These are phyloP conservation scores for Eupithecia inturbata DNA, from an alignment of 2,888 invertebrate genomes.

Conservation along the genomic window DNA sequence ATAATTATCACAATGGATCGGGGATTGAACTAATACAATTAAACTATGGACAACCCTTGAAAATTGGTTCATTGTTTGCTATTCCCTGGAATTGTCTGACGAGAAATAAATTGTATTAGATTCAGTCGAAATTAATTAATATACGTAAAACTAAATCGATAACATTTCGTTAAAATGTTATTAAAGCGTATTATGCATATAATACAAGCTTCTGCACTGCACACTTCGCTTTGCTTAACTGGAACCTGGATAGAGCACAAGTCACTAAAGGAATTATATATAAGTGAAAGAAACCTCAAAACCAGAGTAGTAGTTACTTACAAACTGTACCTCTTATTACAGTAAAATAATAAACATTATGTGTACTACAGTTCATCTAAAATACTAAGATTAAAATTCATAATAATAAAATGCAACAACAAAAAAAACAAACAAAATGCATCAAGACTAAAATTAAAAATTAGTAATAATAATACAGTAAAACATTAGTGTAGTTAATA, in stretches of 20 bases:
- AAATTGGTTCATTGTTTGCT: constrained; percentile 8
- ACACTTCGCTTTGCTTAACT: not conserved
- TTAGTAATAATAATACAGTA: too few relatives aligned
- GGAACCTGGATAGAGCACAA: not conserved
- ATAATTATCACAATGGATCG: constrained; percentile 19
- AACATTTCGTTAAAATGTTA: not conserved
- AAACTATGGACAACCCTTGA: constrained; percentile 15
- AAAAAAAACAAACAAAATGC: too few relatives aligned
- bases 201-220: not conserved
- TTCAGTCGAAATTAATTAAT: constrained; percentile 1
- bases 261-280: not conserved
- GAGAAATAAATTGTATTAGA: not conserved
- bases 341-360: too few relatives aligned
- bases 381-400: too few relatives aligned
- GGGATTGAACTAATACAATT: constrained; percentile 18
- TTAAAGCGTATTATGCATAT: not conserved
- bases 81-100: not conserved
- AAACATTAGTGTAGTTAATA: too few relatives aligned
- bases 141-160: not conserved
- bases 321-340: not conserved
- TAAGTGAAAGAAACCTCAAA: not conserved
- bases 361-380: too few relatives aligned
- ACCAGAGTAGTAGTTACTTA: not conserved
- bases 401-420: too few relatives aligned
- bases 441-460: too few relatives aligned